Evolutionary conservation across 2,113 vertebrate species (phyloP).

Genomic region (Romanogobio albipinnatus): DNA sequence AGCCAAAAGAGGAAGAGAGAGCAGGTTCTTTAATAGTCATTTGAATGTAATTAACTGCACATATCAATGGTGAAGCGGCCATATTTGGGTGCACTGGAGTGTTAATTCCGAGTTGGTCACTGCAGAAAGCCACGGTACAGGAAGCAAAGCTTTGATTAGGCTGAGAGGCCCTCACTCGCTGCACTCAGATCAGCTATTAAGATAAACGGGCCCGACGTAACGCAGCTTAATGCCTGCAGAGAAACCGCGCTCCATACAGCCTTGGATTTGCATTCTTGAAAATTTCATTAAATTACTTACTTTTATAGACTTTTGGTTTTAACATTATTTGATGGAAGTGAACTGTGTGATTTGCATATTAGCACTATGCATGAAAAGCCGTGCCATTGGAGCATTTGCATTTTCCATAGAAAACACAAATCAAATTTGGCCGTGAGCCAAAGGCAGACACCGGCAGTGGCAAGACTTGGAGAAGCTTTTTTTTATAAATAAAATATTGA

Average conservation of each 20-base stretch:
- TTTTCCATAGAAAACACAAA: constrained; percentile 46
- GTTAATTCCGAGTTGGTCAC: constrained; percentile 77
- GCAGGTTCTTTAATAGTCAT: constrained; percentile 63
- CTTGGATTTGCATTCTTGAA: constrained; percentile 77
- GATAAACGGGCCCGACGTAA: constrained; percentile 75
- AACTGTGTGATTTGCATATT: constrained; percentile 74
- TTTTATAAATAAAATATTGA: not conserved
- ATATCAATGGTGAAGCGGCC: constrained; percentile 74
- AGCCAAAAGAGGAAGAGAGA: constrained; percentile 60
- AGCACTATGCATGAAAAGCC: constrained; percentile 72
- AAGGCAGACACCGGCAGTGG: not conserved
- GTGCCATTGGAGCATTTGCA: constrained; percentile 46
- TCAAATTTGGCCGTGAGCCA: constrained; percentile 11
- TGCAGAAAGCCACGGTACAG: constrained; percentile 75
- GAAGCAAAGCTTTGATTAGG: constrained; percentile 78
- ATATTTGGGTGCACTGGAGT: constrained; percentile 75
- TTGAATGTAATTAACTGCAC: constrained; percentile 73
- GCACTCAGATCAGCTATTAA: constrained; percentile 81
- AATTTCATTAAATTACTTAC: constrained; percentile 80
- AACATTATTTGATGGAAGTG: constrained; percentile 70
- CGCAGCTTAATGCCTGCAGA: constrained; percentile 74
- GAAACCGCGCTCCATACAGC: constrained; percentile 72
- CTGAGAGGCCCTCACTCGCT: constrained; percentile 69
- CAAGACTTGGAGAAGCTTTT: not conserved
- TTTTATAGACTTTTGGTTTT: constrained; percentile 77